Percentiles rank a stretch among this genome's conserved stretches.
These are phyloP conservation scores for Imbricaverruca yamaguchii DNA, from an alignment of 2,888 invertebrate genomes.

Conservation along the genomic window DNA sequence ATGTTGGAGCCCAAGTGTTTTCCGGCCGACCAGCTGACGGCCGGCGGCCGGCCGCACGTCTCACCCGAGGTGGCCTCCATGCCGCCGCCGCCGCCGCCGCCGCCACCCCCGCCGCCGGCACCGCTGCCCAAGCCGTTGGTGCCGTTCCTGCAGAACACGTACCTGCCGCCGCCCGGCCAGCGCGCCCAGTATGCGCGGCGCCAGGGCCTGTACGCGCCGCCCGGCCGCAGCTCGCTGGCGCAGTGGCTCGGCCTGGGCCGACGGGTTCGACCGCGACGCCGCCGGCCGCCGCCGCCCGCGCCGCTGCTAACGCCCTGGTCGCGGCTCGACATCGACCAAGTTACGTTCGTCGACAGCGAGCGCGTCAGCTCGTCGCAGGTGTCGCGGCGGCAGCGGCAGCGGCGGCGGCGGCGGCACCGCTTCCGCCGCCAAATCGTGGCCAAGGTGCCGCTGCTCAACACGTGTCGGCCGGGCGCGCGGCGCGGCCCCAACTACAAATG, in stretches of 20 bases:
- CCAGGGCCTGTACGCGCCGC: neutral
- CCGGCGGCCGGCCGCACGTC: neutral
- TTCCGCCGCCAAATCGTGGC: neutral
- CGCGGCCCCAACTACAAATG: constrained; percentile 33
- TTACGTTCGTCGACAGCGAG: constrained; percentile 17
- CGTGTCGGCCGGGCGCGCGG: constrained; percentile 32
- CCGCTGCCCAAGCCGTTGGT: neutral
- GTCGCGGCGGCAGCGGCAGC: neutral
- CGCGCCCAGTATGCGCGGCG: constrained; percentile 1
- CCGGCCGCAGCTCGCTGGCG: neutral
- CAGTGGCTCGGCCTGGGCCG: neutral
- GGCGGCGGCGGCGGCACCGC: neutral
- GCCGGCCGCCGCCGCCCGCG: neutral
- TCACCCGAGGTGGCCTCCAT: neutral
- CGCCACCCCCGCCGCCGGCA: neutral
- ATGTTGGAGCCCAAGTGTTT: neutral
- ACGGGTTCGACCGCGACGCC: neutral
- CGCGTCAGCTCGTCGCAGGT: neutral
- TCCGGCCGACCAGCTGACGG: neutral
- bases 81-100: neutral
- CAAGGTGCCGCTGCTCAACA: constrained; percentile 28
- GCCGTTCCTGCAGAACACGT: neutral
- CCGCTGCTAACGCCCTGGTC: neutral
- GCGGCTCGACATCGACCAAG: constrained; percentile 11
- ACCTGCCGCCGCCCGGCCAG: constrained; percentile 15